phyloP scores from a whole-genome alignment of 2,113 vertebrate genomes.

The Opisthocomus hoazin region DNA sequence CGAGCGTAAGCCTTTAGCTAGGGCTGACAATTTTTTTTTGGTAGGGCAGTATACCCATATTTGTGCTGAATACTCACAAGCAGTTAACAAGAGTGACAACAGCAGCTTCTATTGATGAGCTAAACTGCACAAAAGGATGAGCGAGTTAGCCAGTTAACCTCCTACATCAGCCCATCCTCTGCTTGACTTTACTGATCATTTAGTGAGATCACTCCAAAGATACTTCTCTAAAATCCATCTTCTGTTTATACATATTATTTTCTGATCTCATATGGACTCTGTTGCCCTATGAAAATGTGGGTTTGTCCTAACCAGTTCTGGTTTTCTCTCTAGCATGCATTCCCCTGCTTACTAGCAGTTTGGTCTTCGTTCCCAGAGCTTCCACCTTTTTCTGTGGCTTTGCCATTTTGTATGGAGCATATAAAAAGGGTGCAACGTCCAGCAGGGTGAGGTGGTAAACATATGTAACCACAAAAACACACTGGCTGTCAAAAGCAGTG shows the following conservation, averaged over 20 bases:
- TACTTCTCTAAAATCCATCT: neutral
- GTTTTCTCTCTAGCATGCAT: neutral
- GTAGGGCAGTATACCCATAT: neutral
- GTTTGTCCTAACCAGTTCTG: neutral
- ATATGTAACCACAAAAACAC: neutral
- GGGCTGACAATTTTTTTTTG: neutral
- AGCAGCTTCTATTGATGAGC: neutral
- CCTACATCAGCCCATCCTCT: neutral
- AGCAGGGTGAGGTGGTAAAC: neutral
- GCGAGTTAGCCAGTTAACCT: neutral
- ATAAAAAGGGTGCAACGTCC: neutral
- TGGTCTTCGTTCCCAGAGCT: neutral
- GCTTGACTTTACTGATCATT: neutral
- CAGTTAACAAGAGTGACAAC: neutral
- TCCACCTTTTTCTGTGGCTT: constrained; percentile 15
- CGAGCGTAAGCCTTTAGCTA: neutral
- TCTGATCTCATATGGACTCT: neutral
- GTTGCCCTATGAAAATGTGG: neutral
- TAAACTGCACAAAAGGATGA: neutral
- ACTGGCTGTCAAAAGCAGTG: neutral
- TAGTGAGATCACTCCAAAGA: neutral
- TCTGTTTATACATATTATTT: neutral
- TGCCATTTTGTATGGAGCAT: neutral
- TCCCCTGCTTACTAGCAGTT: neutral
- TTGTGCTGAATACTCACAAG: neutral